A percentile compares a stretch with the other conserved stretches of the same genome.
Evolutionary conservation across 2,113 vertebrate species (phyloP).

Genomic region (Trogon melanurus): DNA sequence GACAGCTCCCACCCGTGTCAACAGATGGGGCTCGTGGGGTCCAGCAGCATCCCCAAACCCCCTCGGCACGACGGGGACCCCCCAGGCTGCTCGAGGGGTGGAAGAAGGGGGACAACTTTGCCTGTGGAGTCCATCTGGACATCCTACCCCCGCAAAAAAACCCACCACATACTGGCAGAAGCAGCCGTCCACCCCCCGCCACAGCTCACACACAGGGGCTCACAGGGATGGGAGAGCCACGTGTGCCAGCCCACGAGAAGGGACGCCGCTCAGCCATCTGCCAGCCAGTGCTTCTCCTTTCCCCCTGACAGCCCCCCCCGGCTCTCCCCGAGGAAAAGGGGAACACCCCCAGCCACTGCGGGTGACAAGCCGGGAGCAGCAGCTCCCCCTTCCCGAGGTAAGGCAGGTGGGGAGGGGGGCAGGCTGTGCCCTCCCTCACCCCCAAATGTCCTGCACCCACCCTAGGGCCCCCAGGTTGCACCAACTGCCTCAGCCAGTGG

Average conservation of each 20-base stretch:
- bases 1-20: background rate
- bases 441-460: background rate
- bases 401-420: background rate
- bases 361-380: background rate
- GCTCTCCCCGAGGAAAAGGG: background rate
- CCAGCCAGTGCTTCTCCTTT: background rate
- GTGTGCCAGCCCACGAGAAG: background rate
- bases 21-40: background rate
- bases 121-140: background rate
- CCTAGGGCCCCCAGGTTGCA: background rate
- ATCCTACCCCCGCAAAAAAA: background rate
- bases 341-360: background rate
- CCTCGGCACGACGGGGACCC: background rate
- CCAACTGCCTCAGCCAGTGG: background rate
- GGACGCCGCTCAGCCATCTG: background rate
- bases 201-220: background rate
- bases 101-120: too few species aligned
- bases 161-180: background rate
- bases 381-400: background rate
- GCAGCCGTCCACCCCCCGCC: rapidly evolving
- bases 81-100: rapidly evolving
- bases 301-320: background rate
- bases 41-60: background rate
- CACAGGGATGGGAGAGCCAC: background rate
- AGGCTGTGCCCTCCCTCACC: too few species aligned